Evolutionary conservation across 1,140 invertebrate species (phyloP).

Genomic region (Drosophila truncata): DNA sequence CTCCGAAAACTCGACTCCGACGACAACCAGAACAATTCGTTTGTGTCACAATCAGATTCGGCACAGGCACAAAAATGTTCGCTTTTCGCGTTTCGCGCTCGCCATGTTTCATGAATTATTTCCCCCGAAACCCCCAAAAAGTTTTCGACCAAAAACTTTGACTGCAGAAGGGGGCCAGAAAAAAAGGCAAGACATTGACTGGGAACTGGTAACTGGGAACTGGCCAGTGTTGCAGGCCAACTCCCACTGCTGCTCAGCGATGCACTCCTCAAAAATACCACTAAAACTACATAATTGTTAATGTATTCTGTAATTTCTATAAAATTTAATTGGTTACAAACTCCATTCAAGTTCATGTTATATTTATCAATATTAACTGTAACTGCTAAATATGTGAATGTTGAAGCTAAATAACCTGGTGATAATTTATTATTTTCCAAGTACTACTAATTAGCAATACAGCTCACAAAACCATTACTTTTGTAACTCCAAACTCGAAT

Average conservation of each 20-base stretch:
- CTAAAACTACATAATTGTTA: too few relatives aligned
- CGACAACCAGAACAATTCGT: conserved; percentile 81
- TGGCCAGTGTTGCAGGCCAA: conserved; percentile 39
- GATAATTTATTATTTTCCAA: neutral
- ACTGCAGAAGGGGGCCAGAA: conserved; percentile 50
- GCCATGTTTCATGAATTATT: conserved; percentile 83
- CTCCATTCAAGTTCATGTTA: too few relatives aligned
- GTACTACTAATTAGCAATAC: neutral
- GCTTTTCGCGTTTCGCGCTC: conserved; percentile 74
- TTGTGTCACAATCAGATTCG: conserved; percentile 84
- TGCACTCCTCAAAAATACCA: conserved; percentile 9
- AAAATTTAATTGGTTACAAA: too few relatives aligned
- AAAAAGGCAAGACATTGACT: conserved; percentile 64
- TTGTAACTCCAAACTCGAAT: neutral
- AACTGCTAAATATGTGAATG: neutral
- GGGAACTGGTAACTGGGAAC: conserved; percentile 50
- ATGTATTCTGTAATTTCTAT: neutral
- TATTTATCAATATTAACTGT: too few relatives aligned
- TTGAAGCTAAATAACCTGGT: neutral
- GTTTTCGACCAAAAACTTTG: conserved; percentile 75
- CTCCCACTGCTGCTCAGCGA: conserved; percentile 29
- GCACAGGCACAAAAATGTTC: conserved; percentile 79
- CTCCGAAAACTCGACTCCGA: conserved; percentile 40
- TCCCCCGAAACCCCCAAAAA: conserved; percentile 56
- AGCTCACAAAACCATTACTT: neutral